Evolutionary conservation across 2,797 vertebrate species (phyloP).

Genomic region (Falco biarmicus): DNA sequence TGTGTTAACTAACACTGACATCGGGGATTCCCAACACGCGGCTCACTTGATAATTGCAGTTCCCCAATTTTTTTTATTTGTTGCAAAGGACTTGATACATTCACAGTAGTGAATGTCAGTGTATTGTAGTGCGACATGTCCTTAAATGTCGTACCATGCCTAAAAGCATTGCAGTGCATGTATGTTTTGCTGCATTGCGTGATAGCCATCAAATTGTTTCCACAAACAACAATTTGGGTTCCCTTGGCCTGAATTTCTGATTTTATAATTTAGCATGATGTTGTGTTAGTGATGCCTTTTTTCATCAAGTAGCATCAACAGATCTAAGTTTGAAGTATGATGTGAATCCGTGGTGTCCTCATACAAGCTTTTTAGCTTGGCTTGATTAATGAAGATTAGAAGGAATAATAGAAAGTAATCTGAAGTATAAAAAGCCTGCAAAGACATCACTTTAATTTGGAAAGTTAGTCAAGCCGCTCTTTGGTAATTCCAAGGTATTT

Average conservation of each 20-base stretch:
- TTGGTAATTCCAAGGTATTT: background rate
- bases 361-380: background rate
- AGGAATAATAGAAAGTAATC: background rate
- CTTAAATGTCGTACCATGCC: background rate
- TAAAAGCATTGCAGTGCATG: background rate
- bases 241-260: background rate
- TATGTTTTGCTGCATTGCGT: background rate
- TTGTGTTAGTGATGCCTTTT: background rate
- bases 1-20: background rate
- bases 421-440: background rate
- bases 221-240: background rate
- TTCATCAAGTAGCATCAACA: background rate
- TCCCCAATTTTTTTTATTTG: background rate
- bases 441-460: slow-evolving; percentile 13
- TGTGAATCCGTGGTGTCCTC: background rate
- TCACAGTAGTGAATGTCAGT: background rate
- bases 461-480: background rate
- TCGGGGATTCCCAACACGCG: accelerated
- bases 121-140: accelerated
- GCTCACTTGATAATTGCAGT: background rate
- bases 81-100: background rate
- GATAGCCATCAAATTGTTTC: background rate
- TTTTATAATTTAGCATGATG: background rate
- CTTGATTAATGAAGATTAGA: background rate
- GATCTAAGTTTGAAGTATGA: background rate